Evolutionary conservation across 2,797 vertebrate species (phyloP).

Genomic region (Phrynocephalus vlangalii): DNA sequence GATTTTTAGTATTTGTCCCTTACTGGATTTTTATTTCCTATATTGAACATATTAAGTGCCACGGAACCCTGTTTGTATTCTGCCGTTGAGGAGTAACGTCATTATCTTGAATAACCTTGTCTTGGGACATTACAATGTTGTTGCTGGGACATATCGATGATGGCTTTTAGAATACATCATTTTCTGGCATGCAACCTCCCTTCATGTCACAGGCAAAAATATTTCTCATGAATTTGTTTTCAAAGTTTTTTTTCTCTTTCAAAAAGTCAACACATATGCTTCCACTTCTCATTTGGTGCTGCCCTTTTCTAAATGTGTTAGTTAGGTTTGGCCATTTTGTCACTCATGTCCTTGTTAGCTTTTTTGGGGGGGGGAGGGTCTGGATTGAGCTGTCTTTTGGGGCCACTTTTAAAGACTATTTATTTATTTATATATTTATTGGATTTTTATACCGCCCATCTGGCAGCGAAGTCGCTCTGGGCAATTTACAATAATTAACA

Average conservation of each 20-base stretch:
- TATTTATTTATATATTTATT: no score
- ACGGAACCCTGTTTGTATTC: not conserved
- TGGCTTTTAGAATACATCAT: not conserved
- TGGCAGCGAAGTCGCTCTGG: no score
- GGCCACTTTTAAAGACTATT: not conserved
- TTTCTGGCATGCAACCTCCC: not conserved
- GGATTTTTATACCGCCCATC: no score
- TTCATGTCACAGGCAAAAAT: not conserved
- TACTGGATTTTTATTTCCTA: not conserved
- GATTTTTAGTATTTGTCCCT: not conserved
- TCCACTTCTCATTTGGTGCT: not conserved
- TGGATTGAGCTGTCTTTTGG: no score
- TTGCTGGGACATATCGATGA: constrained; percentile 9
- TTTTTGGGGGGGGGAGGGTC: no score
- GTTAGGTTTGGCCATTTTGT: not conserved
- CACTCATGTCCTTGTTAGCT: not conserved
- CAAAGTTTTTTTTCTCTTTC: not conserved
- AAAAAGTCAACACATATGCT: not conserved
- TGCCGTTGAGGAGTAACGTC: not conserved
- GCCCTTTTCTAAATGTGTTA: not conserved
- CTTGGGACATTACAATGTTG: not conserved
- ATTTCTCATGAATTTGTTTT: not conserved
- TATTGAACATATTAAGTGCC: not conserved
- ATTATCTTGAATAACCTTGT: constrained; percentile 3
- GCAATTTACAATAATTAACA: no score